A percentile compares a stretch with the other conserved stretches of the same genome.
phyloP scores from a whole-genome alignment of 2,888 invertebrate species.

The Stegophylla sp. region DNA sequence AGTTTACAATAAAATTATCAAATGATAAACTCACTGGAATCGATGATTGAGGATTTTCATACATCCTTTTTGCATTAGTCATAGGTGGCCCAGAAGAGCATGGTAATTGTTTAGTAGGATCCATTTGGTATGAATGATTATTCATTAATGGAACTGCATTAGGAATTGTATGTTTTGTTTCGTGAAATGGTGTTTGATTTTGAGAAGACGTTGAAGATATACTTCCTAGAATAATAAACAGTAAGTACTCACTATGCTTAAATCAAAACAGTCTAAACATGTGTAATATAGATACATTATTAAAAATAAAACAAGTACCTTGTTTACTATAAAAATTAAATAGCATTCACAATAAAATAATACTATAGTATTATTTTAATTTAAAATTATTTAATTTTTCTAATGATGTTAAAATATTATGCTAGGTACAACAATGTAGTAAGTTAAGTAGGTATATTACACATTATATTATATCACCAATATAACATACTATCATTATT shows the following conservation, averaged over 20 bases:
- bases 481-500: too few species aligned
- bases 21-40: conserved; percentile 41
- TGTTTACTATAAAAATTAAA: too few species aligned
- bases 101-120: conserved; percentile 17
- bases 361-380: too few species aligned
- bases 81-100: conserved; percentile 39
- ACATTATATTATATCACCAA: too few species aligned
- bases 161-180: conserved; percentile 33
- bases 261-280: too few species aligned
- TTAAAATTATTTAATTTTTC: background rate
- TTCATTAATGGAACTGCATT: conserved; percentile 38
- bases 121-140: conserved; percentile 35
- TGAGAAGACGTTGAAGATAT: conserved; percentile 21
- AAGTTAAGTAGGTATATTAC: too few species aligned
- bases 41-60: conserved; percentile 36
- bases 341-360: too few species aligned
- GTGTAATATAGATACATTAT: too few species aligned
- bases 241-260: too few species aligned
- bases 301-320: too few species aligned
- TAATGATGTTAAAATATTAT: background rate
- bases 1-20: too few species aligned
- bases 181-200: conserved; percentile 25
- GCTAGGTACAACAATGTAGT: too few species aligned
- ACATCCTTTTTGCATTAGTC: conserved; percentile 44
- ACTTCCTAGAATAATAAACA: conserved; percentile 22